phyloP scores from a whole-genome alignment of 2,888 invertebrate genomes.

The Cosmia pyralina region DNA sequence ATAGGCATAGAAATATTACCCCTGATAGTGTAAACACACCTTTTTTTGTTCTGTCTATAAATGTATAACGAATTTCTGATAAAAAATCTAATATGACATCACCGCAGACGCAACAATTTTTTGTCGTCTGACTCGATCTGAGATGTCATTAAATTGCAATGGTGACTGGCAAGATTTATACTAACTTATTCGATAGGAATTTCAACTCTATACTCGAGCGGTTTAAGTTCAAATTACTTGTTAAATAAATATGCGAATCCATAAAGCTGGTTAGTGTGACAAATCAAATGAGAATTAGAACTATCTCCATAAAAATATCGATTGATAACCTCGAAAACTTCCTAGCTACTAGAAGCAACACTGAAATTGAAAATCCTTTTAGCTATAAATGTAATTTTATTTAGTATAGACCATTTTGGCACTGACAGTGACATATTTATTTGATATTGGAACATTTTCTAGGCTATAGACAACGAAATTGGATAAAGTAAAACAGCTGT shows the following conservation, averaged over 20 bases:
- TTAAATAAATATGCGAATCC: slow-evolving; percentile 45
- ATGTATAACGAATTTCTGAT: slow-evolving; percentile 57
- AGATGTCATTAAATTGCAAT: slow-evolving; percentile 76
- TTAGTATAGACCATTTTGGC: slow-evolving; percentile 34
- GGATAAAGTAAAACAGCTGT: slow-evolving; percentile 55
- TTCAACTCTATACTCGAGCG: slow-evolving; percentile 53
- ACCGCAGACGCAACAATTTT: slow-evolving; percentile 78
- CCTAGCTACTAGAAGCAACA: slow-evolving; percentile 3
- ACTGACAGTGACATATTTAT: slow-evolving; percentile 64
- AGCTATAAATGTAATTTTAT: slow-evolving; percentile 40
- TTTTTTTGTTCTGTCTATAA: slow-evolving; percentile 44
- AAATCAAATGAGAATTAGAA: slow-evolving; percentile 77
- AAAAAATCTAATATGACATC: slow-evolving; percentile 76
- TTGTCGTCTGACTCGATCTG: slow-evolving; percentile 72
- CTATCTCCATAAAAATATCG: slow-evolving; percentile 57
- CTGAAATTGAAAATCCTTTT: slow-evolving; percentile 40
- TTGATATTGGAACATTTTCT: slow-evolving; percentile 48
- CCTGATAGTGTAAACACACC: not conserved
- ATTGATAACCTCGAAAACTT: slow-evolving; percentile 57
- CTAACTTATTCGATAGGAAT: slow-evolving; percentile 51
- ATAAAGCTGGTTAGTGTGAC: slow-evolving; percentile 70
- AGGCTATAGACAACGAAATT: slow-evolving; percentile 57
- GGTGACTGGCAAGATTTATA: slow-evolving; percentile 59
- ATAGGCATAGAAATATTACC: slow-evolving; percentile 4
- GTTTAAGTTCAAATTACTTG: slow-evolving; percentile 37